These are phyloP conservation scores for Dugesia japonica DNA, from an alignment of 2,888 invertebrate species.

Conservation along the genomic window DNA sequence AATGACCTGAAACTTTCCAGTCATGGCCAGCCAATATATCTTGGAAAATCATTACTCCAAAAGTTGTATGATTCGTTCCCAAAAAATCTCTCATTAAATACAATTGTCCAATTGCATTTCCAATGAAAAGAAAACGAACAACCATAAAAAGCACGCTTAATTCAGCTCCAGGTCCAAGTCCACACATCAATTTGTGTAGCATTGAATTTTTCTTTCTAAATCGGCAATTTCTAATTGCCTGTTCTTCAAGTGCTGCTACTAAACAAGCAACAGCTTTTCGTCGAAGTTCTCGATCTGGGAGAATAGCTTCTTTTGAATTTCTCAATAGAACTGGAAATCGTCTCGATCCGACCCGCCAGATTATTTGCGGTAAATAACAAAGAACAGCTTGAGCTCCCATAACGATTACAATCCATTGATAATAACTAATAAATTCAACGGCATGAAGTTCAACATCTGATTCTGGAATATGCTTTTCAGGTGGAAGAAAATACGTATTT, in stretches of 20 bases:
- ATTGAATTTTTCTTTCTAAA: conserved; percentile 22
- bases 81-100: conserved; percentile 30
- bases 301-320: conserved; percentile 31
- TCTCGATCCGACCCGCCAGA: conserved; percentile 33
- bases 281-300: conserved; percentile 30
- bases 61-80: conserved; percentile 29
- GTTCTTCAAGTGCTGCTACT: conserved; percentile 33
- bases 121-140: conserved; percentile 33
- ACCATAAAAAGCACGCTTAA: conserved; percentile 28
- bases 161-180: conserved; percentile 22
- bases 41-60: conserved; percentile 27
- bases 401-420: conserved; percentile 32
- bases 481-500: conserved; percentile 31
- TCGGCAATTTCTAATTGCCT: conserved; percentile 26
- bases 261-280: conserved; percentile 33
- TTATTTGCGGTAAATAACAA: conserved; percentile 30
- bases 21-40: conserved; percentile 27
- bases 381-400: conserved; percentile 32
- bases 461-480: neutral
- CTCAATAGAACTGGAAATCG: conserved; percentile 28
- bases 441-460: conserved; percentile 20
- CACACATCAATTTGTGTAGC: conserved; percentile 25
- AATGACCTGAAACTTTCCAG: conserved; percentile 23
- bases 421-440: conserved; percentile 25
- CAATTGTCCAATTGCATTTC: conserved; percentile 30